Base-by-base conservation (phyloP, 1,140 invertebrate genomes). In the Pseudomyrmex dendroicus region DNA sequence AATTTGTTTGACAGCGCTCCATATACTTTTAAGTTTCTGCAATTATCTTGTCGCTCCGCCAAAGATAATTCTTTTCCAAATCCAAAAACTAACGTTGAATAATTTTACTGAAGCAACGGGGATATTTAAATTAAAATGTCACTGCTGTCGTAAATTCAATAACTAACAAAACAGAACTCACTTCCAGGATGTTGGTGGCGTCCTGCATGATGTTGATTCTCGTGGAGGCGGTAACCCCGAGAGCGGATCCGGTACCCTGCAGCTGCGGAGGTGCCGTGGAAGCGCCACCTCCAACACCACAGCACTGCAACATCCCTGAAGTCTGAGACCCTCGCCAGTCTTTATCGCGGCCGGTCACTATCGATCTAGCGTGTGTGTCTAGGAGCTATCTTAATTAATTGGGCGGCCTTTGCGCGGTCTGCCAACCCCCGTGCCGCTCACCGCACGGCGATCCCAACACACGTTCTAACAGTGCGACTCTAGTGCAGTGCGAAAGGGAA, bases 201-300 rank as follows among this genome's bases (percentile, higher is more conserved):
- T 95, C 94, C 91, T 94, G 93, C 93, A 94, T 94, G 86, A 89
- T 93, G 88, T 86, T 89, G 89, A 82, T 92, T 89, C 92, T 92
- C 68, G 90, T 85, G 91, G 92, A 92, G 91, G 91, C 91, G 90
- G 90, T 92, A 90, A 84, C 87, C 89, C 90, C 91, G 86, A 92
- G 89, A 92, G 92, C 91, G 90, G 85, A 91, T 91, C 92, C 89
- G 89, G 90, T 92, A 89, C 91, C 93, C 92, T 93, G 90, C 89
- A 93, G 92, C 91, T 92, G 93, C 89, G 91, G 88, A 91, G 93
- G 92, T 92, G 92, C 92, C 93, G 93, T 93, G 89, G 93, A 92
- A 92, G 91, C 92, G 92, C 93, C 93, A 94, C 94, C 93, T 93
- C 93, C 91, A 93, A 93, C 92, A 90, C 93, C 94, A 93, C 94